These are phyloP conservation scores for Engystomops pustulosus DNA, from an alignment of 2,113 vertebrate species.

Conservation along the genomic window DNA sequence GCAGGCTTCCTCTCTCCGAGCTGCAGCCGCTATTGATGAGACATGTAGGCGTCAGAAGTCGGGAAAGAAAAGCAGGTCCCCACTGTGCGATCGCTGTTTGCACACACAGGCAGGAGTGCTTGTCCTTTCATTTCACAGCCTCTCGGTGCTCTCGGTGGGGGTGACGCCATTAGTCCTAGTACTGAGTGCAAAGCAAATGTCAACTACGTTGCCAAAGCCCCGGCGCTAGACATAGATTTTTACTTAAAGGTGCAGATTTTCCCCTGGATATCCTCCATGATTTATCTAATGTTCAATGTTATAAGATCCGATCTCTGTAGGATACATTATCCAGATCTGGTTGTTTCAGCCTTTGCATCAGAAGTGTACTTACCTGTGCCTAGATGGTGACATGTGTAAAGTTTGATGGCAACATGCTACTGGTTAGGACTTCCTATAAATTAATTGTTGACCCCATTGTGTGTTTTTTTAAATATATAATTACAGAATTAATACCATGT, in stretches of 20 bases:
- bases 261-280: not conserved
- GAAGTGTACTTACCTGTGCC: no score
- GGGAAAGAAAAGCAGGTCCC: conserved; percentile 41
- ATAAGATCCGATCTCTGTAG: not conserved
- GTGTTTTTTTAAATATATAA: no score
- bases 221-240: not conserved
- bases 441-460: no score
- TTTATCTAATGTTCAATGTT: not conserved
- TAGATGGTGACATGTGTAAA: no score
- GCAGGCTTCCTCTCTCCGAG: conserved; percentile 37
- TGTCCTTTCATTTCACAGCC: conserved; percentile 48
- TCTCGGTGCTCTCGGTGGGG: conserved; percentile 16
- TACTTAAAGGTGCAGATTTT: conserved; percentile 38
- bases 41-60: conserved; percentile 41
- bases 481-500: no score
- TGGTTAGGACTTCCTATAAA: no score
- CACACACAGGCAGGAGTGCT: conserved; percentile 38
- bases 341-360: not conserved
- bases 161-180: not conserved
- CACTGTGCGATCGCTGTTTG: conserved; percentile 51
- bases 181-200: conserved; percentile 34
- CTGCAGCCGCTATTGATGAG: conserved; percentile 50
- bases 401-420: no score
- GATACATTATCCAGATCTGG: not conserved
- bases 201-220: conserved; percentile 17